Evolutionary conservation across 2,113 vertebrate species (phyloP).

Genomic region (Erinaceus europaeus): DNA sequence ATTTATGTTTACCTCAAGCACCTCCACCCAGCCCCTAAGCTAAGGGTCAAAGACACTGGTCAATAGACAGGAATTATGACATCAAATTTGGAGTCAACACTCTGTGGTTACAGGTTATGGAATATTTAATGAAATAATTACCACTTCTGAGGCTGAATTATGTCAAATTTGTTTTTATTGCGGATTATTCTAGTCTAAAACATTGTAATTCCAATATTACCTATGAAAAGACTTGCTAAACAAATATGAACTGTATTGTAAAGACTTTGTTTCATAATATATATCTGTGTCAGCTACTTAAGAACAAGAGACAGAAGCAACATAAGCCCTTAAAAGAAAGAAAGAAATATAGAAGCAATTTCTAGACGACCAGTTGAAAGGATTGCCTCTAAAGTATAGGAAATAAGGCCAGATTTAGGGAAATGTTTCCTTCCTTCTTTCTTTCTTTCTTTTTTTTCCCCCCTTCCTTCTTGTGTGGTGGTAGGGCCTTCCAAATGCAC

Average conservation of each 20-base stretch:
- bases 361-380: background rate
- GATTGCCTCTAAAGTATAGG: background rate
- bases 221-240: conserved; percentile 13
- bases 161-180: too few relatives aligned
- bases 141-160: too few relatives aligned
- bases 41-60: background rate
- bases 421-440: too few relatives aligned
- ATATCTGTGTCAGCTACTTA: background rate
- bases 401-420: background rate
- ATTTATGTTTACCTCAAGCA: too few relatives aligned
- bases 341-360: background rate
- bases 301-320: too few relatives aligned
- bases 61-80: background rate
- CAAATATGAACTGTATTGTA: background rate
- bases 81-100: background rate
- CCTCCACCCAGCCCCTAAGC: too few relatives aligned
- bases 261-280: background rate
- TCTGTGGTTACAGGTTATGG: background rate
- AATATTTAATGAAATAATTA: background rate
- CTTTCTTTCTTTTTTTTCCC: too few relatives aligned
- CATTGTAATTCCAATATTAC: too few relatives aligned
- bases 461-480: too few relatives aligned
- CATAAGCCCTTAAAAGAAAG: background rate
- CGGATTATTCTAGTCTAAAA: too few relatives aligned
- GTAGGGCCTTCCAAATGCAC: too few relatives aligned